Conservation (phyloP, 2,113 vertebrate species). For the Pycnonotus jocosus region DNA sequence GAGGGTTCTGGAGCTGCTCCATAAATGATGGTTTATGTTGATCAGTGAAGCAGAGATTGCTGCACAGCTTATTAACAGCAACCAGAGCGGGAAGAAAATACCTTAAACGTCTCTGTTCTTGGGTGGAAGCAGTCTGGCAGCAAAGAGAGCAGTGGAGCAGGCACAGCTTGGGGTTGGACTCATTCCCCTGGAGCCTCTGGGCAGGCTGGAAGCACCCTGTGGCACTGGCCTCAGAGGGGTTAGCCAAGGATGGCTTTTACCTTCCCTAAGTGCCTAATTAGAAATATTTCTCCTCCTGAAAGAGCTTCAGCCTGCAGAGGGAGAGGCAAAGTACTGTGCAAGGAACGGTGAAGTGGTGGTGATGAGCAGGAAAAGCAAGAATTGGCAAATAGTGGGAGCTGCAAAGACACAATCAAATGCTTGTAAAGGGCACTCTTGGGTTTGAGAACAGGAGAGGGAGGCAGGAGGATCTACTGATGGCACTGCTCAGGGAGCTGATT, state of each 20-base stretch:
- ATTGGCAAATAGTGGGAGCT: background rate
- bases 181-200: background rate
- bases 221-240: background rate
- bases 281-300: background rate
- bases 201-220: background rate
- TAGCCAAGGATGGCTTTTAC: background rate
- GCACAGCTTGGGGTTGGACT: background rate
- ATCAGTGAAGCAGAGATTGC: background rate
- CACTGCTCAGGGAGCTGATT: background rate
- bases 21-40: background rate
- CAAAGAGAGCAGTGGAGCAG: background rate
- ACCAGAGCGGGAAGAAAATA: background rate
- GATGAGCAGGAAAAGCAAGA: background rate
- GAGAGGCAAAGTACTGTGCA: background rate
- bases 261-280: background rate
- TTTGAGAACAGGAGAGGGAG: background rate
- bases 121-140: background rate
- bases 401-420: background rate
- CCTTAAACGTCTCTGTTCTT: background rate
- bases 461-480: background rate
- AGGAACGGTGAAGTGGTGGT: background rate
- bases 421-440: background rate
- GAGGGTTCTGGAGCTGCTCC: background rate
- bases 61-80: background rate
- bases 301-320: background rate